Percentiles rank a stretch among this genome's conserved stretches.
Conservation (phyloP, 2,797 vertebrate genomes). For the Caiman crocodilus region DNA sequence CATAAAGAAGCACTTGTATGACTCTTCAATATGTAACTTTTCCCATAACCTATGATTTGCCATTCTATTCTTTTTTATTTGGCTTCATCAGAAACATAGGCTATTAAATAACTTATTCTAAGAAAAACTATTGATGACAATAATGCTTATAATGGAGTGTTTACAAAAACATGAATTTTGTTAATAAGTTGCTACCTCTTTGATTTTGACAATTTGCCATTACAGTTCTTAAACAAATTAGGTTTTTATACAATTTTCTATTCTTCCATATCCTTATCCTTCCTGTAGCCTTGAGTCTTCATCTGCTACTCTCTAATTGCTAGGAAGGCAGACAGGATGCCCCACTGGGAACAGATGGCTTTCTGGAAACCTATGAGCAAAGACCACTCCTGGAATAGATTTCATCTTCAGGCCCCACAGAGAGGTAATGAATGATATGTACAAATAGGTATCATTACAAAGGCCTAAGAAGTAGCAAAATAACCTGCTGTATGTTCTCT, state of each 20-base stretch:
- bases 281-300: conserved; percentile 59
- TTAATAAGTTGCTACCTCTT: not conserved
- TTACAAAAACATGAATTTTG: conserved; percentile 12
- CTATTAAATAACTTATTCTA: not conserved
- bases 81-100: conserved; percentile 28
- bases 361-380: conserved; percentile 70
- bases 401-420: conserved; percentile 71
- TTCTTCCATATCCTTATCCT: conserved; percentile 49
- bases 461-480: conserved; percentile 53
- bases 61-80: not conserved
- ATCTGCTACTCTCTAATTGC: conserved; percentile 73
- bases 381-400: conserved; percentile 72
- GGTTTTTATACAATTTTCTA: conserved; percentile 37
- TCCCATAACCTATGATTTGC: not conserved
- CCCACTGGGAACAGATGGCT: conserved; percentile 78
- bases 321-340: conserved; percentile 71
- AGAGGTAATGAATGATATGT: conserved; percentile 73
- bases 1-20: conserved; percentile 21
- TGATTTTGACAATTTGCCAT: conserved; percentile 52
- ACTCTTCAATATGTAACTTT: conserved; percentile 15
- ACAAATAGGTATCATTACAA: conserved; percentile 66
- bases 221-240: conserved; percentile 25
- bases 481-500: conserved; percentile 39
- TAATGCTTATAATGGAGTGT: not conserved
- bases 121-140: not conserved